Evolutionary conservation across 1,140 invertebrate genomes (phyloP), one percentile per base, ranked within the genome.

Genomic region (Sarcophaga bullata): DNA sequence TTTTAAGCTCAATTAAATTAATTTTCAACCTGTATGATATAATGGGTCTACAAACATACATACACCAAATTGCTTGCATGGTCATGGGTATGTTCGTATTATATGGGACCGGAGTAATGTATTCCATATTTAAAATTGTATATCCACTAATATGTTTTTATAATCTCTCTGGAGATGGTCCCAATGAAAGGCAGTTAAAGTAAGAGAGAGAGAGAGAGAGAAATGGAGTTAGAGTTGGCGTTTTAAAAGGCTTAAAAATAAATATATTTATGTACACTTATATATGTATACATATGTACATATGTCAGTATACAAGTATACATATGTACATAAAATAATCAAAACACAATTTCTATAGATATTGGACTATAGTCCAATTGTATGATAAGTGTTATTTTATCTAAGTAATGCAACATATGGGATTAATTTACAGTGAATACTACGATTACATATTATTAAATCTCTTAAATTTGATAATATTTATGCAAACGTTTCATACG

Each of bases 1-100:
- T 76, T 76, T 76, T 76, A 76, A 76, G 73, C 73, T 76, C 73
- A 76, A 76, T 76, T 76, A 76, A 76, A 76, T 76, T 76, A 76
- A 76, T 76, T 76, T 76, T 68, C 62, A 68, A 68, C 62, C 17
- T 25, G 17, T 68, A n/a, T 68, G 62, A 17, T 19, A 68, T 19
- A 7, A 17, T n/a, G 17, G 8, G 8, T n/a, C 15, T 62, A 62
- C 58, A 62, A 6, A n/a, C 15, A 62, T 62, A 62, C 13, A 62
- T 4, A 37, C 25, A 37, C 25, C 1, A 37, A 37, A 4, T 37
- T 37, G 1, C 25, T 37, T 2, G 25, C 25, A 37, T 37, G 25
- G 25, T 4, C 1, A 2, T 37, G 25, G 25, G 25, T 37, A 37
- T 37, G 25, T 37, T 37, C 4, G 25, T 37, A 37, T 37, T 37